phyloP scores from a whole-genome alignment of 2,888 invertebrate genomes.

The Lithophane socia region DNA sequence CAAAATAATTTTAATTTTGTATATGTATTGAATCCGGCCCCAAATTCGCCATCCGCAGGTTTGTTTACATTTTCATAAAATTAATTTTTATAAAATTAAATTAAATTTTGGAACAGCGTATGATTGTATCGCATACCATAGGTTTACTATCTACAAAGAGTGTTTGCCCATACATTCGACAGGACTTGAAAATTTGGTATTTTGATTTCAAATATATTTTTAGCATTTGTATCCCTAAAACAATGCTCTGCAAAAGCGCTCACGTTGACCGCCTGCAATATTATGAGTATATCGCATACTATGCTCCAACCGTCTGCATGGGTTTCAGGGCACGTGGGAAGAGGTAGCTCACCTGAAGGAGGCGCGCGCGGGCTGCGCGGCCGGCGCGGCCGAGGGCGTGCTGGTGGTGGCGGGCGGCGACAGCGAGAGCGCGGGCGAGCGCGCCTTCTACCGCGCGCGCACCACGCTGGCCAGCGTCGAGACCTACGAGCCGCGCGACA shows the following conservation, averaged over 20 bases:
- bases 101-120: neutral
- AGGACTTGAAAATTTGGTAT: neutral
- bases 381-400: slow-evolving; percentile 95
- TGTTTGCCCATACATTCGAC: neutral
- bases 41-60: neutral
- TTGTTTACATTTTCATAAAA: neutral
- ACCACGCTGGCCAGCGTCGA: slow-evolving; percentile 96
- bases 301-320: neutral
- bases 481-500: slow-evolving; percentile 94
- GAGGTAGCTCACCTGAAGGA: slow-evolving; percentile 93
- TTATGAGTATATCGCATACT: neutral
- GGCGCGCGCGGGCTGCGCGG: slow-evolving; percentile 95
- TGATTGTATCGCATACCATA: neutral
- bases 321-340: slow-evolving; percentile 93
- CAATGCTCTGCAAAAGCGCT: neutral
- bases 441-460: slow-evolving; percentile 95
- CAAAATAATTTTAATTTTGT: too few species aligned
- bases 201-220: neutral
- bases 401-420: slow-evolving; percentile 96
- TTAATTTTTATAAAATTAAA: neutral
- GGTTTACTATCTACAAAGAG: neutral
- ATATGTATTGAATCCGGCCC: neutral
- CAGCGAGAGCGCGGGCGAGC: slow-evolving; percentile 93
- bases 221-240: neutral
- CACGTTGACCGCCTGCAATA: neutral